A percentile compares a stretch with the other conserved stretches of the same genome.
Conservation (phyloP, 2,113 vertebrate genomes). For the Gnathonemus longibarbis region DNA sequence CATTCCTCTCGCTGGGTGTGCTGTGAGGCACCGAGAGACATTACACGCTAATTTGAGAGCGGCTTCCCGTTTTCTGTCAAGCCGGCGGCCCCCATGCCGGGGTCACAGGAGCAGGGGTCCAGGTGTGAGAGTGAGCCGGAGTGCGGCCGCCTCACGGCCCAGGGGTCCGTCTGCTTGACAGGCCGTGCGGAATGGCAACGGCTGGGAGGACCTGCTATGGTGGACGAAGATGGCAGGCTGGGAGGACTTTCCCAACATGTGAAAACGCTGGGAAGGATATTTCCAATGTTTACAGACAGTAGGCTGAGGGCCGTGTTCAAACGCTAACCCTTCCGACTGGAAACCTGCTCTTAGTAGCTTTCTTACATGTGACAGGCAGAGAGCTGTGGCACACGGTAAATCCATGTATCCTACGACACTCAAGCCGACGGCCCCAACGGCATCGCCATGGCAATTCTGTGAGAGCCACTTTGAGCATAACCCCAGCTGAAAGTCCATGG, state of each 20-base stretch:
- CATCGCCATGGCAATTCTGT: not conserved
- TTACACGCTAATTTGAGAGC: not conserved
- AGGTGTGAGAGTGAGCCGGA: slow-evolving; percentile 22
- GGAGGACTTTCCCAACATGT: slow-evolving; percentile 39
- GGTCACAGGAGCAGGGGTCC: not conserved
- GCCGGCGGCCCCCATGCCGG: not conserved
- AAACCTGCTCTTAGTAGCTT: not conserved
- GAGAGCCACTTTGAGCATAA: not conserved
- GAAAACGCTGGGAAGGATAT: slow-evolving; percentile 10
- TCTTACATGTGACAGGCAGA: not conserved
- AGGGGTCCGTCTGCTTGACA: slow-evolving; percentile 9
- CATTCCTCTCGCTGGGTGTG: not conserved
- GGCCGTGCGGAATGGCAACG: not conserved
- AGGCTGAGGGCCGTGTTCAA: not conserved
- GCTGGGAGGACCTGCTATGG: not conserved
- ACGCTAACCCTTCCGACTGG: not conserved
- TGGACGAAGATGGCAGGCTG: slow-evolving; percentile 19
- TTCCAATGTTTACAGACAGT: slow-evolving; percentile 32
- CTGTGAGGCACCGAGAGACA: not conserved
- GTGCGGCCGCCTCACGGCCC: slow-evolving; percentile 23
- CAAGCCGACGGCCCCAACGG: not conserved
- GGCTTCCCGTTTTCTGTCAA: not conserved
- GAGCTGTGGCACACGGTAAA: not conserved
- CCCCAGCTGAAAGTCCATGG: not conserved
- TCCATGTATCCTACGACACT: not conserved